phyloP scores from a whole-genome alignment of 2,888 invertebrate genomes.

The Lasioglossum zephyrum region DNA sequence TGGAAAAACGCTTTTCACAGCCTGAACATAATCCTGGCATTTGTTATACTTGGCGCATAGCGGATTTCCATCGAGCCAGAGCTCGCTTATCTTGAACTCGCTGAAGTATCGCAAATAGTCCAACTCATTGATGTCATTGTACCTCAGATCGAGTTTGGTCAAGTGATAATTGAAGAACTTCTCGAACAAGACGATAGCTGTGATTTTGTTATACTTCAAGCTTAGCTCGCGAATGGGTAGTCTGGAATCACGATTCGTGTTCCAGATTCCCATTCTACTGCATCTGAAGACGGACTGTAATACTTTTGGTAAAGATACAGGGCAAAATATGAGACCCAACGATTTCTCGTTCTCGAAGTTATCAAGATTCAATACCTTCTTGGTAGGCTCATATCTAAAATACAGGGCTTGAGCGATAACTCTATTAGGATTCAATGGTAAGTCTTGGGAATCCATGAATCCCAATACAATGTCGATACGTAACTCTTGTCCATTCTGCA shows the following conservation, averaged over 20 bases:
- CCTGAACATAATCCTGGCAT: conserved; percentile 77
- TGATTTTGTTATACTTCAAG: conserved; percentile 76
- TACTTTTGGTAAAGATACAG: conserved; percentile 75
- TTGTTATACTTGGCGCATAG: conserved; percentile 75
- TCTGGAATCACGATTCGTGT: conserved; percentile 69
- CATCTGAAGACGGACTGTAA: conserved; percentile 76
- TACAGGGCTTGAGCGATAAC: conserved; percentile 72
- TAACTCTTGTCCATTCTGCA: conserved; percentile 70
- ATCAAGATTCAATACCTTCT: conserved; percentile 77
- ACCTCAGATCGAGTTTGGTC: conserved; percentile 77
- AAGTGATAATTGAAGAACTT: conserved; percentile 78
- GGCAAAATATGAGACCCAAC: conserved; percentile 78
- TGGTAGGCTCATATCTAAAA: conserved; percentile 73
- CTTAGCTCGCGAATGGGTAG: conserved; percentile 79
- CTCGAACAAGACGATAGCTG: conserved; percentile 71
- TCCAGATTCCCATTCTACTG: conserved; percentile 67
- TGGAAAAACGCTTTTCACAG: conserved; percentile 78
- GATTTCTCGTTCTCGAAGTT: conserved; percentile 78
- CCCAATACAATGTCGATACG: conserved; percentile 79
- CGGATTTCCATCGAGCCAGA: conserved; percentile 82
- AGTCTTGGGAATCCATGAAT: conserved; percentile 70
- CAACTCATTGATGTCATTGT: conserved; percentile 77
- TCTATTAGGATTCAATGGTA: conserved; percentile 74
- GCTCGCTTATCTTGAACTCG: conserved; percentile 80
- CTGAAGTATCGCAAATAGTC: conserved; percentile 76